These are phyloP conservation scores for Scylla paramamosain DNA, from an alignment of 1,140 invertebrate genomes.

Conservation along the genomic window DNA sequence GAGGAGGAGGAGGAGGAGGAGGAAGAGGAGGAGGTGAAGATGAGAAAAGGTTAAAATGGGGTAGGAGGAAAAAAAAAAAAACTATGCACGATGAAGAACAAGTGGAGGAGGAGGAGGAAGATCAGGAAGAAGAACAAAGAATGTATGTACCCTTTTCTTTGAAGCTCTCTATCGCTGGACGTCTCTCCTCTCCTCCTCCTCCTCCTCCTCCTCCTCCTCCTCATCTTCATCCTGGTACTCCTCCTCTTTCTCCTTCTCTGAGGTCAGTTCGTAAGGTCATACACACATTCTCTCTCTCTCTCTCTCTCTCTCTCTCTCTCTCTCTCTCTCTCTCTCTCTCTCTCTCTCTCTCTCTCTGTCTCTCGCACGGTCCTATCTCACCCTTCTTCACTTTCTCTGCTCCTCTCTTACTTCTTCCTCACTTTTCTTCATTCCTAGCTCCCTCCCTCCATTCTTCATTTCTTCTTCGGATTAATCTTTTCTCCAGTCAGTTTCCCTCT, in stretches of 20 bases:
- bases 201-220: neutral
- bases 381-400: too few relatives aligned
- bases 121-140: neutral
- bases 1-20: neutral
- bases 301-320: constrained; percentile 20
- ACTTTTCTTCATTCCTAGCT: too few relatives aligned
- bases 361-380: neutral
- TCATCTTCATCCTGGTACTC: too few relatives aligned
- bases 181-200: neutral
- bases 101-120: neutral
- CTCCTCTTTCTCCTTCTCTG: too few relatives aligned
- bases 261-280: too few relatives aligned
- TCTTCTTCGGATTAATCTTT: too few relatives aligned
- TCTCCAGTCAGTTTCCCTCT: too few relatives aligned
- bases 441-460: too few relatives aligned
- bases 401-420: neutral
- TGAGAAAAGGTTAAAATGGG: too few relatives aligned
- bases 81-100: too few relatives aligned
- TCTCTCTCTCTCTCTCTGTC: constrained; percentile 6
- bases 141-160: neutral
- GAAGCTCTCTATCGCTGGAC: too few relatives aligned
- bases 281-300: neutral
- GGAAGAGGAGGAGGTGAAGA: neutral
- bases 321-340: constrained; percentile 20
- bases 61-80: too few relatives aligned